Conservation (phyloP, 37 sponge, comb jelly and placozoan species). For the Dysidea cf. avara region DNA sequence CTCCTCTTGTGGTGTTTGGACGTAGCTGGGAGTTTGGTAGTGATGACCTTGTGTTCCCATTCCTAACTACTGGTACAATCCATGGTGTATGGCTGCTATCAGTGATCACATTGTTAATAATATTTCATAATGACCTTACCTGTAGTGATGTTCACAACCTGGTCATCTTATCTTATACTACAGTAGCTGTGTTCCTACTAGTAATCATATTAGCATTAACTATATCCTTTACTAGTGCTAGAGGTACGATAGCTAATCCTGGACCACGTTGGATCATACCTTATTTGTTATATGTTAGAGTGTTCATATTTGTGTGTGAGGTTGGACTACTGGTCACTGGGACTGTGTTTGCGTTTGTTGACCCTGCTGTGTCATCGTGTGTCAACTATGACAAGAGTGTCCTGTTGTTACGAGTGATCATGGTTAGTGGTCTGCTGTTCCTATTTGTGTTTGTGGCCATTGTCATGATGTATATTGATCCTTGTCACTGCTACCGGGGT, state of each 20-base stretch:
- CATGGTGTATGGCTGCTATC: slow-evolving; percentile 36
- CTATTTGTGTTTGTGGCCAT: slow-evolving; percentile 24
- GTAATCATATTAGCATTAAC: slow-evolving; percentile 26
- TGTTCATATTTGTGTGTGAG: slow-evolving; percentile 38
- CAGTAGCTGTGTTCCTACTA: slow-evolving; percentile 26
- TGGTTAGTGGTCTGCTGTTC: slow-evolving; percentile 52
- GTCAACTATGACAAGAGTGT: slow-evolving; percentile 22
- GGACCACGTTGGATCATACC: slow-evolving; percentile 44
- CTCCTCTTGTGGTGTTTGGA: slow-evolving; percentile 64
- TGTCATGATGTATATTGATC: slow-evolving; percentile 66
- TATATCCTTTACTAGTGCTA: slow-evolving; percentile 50
- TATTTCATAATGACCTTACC: slow-evolving; percentile 29
- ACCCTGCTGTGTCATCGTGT: slow-evolving; percentile 15
- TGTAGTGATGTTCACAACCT: slow-evolving; percentile 43
- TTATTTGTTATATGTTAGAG: slow-evolving; percentile 55
- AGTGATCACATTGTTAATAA: slow-evolving; percentile 26
- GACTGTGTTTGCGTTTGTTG: slow-evolving; percentile 46
- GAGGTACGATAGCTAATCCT: slow-evolving; percentile 60
- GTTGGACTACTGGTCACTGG: slow-evolving; percentile 42
- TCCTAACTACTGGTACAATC: slow-evolving; percentile 6
- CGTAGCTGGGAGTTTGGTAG: slow-evolving; percentile 79
- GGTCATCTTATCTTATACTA: slow-evolving; percentile 16
- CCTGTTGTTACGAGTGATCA: slow-evolving; percentile 16
- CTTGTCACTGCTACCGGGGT: slow-evolving; percentile 65
- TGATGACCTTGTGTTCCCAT: slow-evolving; percentile 79